These are phyloP conservation scores for Heliconius cydno DNA, from an alignment of 2,888 invertebrate genomes.

Conservation along the genomic window DNA sequence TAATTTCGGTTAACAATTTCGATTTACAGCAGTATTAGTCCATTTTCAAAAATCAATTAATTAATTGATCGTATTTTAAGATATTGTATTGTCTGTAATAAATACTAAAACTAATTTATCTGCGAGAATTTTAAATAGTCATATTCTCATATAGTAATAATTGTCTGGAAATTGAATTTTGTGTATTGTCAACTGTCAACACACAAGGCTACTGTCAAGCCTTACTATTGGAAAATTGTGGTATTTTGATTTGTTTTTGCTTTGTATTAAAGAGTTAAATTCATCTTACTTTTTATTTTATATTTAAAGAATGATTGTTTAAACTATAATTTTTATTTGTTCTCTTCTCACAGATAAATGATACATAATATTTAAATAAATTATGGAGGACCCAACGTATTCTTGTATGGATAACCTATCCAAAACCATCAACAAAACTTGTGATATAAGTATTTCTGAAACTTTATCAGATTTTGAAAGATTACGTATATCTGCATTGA, in stretches of 20 bases:
- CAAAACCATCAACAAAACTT: constrained; percentile 55
- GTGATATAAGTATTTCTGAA: constrained; percentile 64
- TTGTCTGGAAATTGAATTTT: not conserved
- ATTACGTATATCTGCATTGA: constrained; percentile 83
- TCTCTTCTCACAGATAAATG: not conserved
- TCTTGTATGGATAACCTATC: constrained; percentile 53
- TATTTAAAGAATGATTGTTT: not conserved
- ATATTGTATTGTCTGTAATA: too few relatives aligned
- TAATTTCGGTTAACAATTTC: too few relatives aligned
- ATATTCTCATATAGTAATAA: not conserved
- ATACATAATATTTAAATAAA: not conserved
- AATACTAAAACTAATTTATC: not conserved
- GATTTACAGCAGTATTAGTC: too few relatives aligned
- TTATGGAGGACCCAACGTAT: constrained; percentile 39
- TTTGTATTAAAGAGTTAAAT: not conserved
- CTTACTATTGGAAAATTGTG: not conserved
- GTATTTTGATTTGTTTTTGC: not conserved
- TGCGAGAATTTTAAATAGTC: not conserved
- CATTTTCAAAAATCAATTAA: too few relatives aligned
- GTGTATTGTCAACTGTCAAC: constrained; percentile 7
- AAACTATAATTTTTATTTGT: not conserved
- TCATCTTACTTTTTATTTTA: not conserved
- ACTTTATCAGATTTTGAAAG: constrained; percentile 73
- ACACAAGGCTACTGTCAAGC: not conserved
- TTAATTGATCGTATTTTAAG: too few relatives aligned